Base-by-base conservation (phyloP, 2,797 vertebrate species). In the Sebastes aleutianus region DNA sequence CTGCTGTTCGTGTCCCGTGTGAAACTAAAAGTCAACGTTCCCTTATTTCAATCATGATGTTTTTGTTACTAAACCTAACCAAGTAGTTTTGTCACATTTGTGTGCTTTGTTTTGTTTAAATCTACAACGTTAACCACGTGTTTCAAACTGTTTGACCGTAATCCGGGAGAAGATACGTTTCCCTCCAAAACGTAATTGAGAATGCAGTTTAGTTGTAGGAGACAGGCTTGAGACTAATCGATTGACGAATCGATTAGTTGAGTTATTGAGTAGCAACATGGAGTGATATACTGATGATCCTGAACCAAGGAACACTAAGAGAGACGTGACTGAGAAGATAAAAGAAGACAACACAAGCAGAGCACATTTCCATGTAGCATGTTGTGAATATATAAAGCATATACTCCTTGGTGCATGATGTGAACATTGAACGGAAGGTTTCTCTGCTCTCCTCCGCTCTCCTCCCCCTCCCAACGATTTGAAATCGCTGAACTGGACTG, bases 401-500 rank as follows among this genome's bases (percentile, higher is more conserved):
- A 61, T 20, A 39, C 18, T 63, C 27, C 20, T 74, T 31, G 12
- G 10, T 32, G 34, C 16, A 39, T 16, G 14, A 2, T 31, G 34
- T 36, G 34, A 73, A 68, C 63, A 68, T 1, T 1, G 43, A 20
- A 73, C 31, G 47, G 54, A 70, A 47, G 57, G 20, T 10, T 56
- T 34, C 32, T 47, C 50, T 1, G 2, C 36, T 36, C 56, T 26
- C 11, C 39, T 54, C 54, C 2, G 2, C 36, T 47, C 56, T 27
- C 26, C 27, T 22, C 22, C 39, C 63, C 68, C 27, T 22, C 22
- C 39, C 63, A 54, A 2, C 26, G 12, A 11, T 47, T 11, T 5
- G 27, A 86, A 87, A 77, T 61, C 5, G 4, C 74, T 53, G 56
- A 74, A 65, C 62, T 56, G 61, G 70, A 80, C 81, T 39, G 53